These are phyloP conservation scores for Standfussiana lucernea DNA, from an alignment of 2,888 invertebrate genomes.

Conservation along the genomic window DNA sequence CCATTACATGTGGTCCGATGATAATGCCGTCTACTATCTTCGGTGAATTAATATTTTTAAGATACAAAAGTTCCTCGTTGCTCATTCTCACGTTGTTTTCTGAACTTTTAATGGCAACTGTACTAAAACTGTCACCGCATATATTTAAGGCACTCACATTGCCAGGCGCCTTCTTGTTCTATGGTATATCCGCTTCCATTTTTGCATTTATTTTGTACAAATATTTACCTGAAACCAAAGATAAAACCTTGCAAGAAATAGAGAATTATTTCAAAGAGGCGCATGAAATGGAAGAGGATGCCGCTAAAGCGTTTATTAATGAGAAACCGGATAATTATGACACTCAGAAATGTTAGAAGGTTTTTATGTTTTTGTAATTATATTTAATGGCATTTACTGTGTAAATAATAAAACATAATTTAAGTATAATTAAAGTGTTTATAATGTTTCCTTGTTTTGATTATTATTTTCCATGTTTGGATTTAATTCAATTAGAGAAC, in stretches of 20 bases:
- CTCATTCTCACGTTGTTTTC: slow-evolving; percentile 73
- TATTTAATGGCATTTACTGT: slow-evolving; percentile 59
- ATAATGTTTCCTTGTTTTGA: slow-evolving; percentile 41
- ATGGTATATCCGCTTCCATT: slow-evolving; percentile 72
- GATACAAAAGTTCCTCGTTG: slow-evolving; percentile 75
- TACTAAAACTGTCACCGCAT: slow-evolving; percentile 76
- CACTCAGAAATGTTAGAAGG: slow-evolving; percentile 55
- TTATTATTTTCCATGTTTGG: slow-evolving; percentile 47
- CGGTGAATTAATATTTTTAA: slow-evolving; percentile 78
- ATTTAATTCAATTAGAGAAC: slow-evolving; percentile 11
- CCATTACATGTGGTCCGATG: slow-evolving; percentile 81
- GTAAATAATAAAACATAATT: slow-evolving; percentile 58
- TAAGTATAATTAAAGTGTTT: slow-evolving; percentile 50
- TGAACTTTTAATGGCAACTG: slow-evolving; percentile 73
- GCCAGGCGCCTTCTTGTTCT: slow-evolving; percentile 78
- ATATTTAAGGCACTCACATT: slow-evolving; percentile 74
- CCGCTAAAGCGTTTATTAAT: slow-evolving; percentile 66
- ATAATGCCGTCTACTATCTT: slow-evolving; percentile 78
- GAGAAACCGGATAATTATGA: slow-evolving; percentile 54
- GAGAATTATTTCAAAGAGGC: slow-evolving; percentile 73
- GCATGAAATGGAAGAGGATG: slow-evolving; percentile 59
- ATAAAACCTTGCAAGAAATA: slow-evolving; percentile 77
- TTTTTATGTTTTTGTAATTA: slow-evolving; percentile 56
- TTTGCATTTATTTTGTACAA: slow-evolving; percentile 73
- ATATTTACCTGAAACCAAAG: slow-evolving; percentile 78